Conservation (phyloP, 1,140 invertebrate species). For the Papilio machaon region DNA sequence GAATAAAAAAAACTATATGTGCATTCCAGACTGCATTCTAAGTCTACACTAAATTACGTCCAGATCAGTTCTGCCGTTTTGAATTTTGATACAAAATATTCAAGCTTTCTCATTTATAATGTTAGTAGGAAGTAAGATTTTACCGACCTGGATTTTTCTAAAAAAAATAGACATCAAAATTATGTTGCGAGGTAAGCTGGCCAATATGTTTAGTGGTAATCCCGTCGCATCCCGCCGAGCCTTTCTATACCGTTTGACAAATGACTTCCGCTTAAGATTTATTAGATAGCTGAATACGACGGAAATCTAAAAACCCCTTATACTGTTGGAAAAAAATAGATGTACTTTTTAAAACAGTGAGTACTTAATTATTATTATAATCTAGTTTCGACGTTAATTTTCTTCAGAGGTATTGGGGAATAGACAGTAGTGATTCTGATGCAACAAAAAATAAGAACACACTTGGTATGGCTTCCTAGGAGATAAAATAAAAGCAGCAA, state of each 20-base stretch:
- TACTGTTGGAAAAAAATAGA: neutral
- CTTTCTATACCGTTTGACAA: constrained; percentile 33
- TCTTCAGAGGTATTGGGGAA: too few relatives aligned
- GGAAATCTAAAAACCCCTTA: constrained; percentile 13
- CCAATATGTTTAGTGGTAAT: constrained; percentile 32
- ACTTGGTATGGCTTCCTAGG: too few relatives aligned
- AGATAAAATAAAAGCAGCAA: too few relatives aligned
- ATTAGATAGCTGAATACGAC: constrained; percentile 27
- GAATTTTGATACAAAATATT: too few relatives aligned
- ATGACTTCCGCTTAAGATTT: constrained; percentile 30
- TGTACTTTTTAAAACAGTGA: neutral
- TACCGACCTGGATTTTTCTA: neutral
- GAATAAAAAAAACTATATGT: too few relatives aligned
- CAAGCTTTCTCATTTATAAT: neutral
- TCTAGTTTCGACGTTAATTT: too few relatives aligned
- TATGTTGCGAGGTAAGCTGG: constrained; percentile 24
- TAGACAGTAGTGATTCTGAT: too few relatives aligned
- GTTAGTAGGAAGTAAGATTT: neutral
- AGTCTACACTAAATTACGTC: too few relatives aligned
- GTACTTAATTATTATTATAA: too few relatives aligned
- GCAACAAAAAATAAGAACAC: too few relatives aligned
- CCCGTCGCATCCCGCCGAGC: constrained; percentile 21
- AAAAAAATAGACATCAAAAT: constrained; percentile 15
- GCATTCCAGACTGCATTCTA: too few relatives aligned
- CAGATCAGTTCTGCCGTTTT: too few relatives aligned